Evolutionary conservation across 30 jellyfish, hydroid and myxozoan genomes (phyloP), one percentile per base, ranked within the genome.

Genomic region (Cassiopea andromeda): DNA sequence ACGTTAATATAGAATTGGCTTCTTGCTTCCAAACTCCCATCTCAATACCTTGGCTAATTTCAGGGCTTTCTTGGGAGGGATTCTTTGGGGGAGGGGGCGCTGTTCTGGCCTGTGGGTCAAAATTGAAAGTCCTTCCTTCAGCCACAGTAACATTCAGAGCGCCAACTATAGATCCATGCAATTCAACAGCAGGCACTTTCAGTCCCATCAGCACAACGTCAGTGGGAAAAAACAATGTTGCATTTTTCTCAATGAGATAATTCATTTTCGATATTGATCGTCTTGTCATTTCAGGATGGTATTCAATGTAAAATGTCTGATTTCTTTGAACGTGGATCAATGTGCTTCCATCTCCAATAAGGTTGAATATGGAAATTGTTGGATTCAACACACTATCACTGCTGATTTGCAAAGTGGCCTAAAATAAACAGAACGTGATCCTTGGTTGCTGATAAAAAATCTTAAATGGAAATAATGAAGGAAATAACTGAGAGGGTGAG

Each of bases 71-170:
- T 44, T 49, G 17, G 44, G 69, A 15, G 69, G 57, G 44, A 48
- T 54, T 64, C 69, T 78, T 76, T 49, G 93, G 60, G 18, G 88
- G 78, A 46, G 93, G 93, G 1, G 93, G 93, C 47, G 18, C 59
- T 59, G 87, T 86, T 49, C 43, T 48, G n/a, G 87, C 93, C 9
- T 48, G 27, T 46, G 74, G 81, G 60, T 69, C 88, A 75, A 86
- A 19, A 15, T 54, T 45, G 7, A 86, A 68, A 15, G 18, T 60
- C 82, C 90, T 70, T 18, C 90, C 90, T 43, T 73, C 85, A 1
- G 90, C 95, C 2, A 88, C 73, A 8, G 95, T 88, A n/a, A 88
- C 67, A 59, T 88, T 88, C 86, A 88, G 18, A 27, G 71, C 95
- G 2, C 95, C 95, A 57, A 69, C 19, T 5, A 88, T 72, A 27